Base-by-base conservation (phyloP, 2,113 vertebrate species). In the Formicarius rufipectus region DNA sequence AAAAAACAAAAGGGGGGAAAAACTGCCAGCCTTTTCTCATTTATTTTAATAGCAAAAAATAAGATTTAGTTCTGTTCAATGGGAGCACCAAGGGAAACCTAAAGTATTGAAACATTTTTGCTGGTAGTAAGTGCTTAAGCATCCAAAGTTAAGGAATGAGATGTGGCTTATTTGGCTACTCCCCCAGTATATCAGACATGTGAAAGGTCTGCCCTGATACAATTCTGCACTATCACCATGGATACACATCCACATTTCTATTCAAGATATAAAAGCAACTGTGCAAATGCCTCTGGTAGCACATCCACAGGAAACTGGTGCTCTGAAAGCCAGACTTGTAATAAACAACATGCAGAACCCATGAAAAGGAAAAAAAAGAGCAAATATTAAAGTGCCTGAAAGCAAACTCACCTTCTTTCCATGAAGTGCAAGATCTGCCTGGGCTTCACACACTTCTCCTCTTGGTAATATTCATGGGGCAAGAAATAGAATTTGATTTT, bases 401-500 rank as follows among this genome's bases (percentile, higher is more conserved):
- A 89, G 62, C 37, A 86, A 68, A 75, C 88, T 84, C 45, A 99
- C 99, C 98, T 98, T 6, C 96, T 98, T 96, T 99, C 99, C 98
- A 99, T 99, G 96, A 98, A 99, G 81, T 56, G 96, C 33, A 99
- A 97, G 89, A 99, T 98, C 84, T 98, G 96, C 45, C 96, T 87
- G 0, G 99, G 98, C 10, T 96, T 97, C 50, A 99, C 92, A 73
- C 98, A 98, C 66, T 99, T 99, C 80, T 99, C 99, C 9, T 99
- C 98, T 60, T 85, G 85, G 94, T 99, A 99, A 45, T 95, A 98
- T 0, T 98, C 97, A 1, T 96, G 89, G 6, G 98, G 98, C 86
- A 99, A 97, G 96, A 99, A 99, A 67, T 98, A 82, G 93, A 99
- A 99, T 40, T 90, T 97, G 78, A 99, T 84, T 79, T 97, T 98